phyloP scores from a whole-genome alignment of 2,888 invertebrate genomes.

The Drosophila paramelanica region DNA sequence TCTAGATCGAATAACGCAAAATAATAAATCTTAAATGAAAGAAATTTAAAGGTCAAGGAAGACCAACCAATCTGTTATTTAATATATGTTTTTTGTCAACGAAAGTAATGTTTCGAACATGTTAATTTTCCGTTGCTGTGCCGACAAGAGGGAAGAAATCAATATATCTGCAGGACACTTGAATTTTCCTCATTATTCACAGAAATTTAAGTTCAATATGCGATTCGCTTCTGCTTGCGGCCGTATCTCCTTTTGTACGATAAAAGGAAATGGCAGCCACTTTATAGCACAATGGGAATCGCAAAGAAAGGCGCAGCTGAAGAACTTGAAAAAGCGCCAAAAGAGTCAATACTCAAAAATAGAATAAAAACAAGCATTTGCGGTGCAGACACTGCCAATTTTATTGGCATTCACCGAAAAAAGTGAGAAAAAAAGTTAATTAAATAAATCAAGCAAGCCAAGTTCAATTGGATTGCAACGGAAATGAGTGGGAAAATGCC shows the following conservation, averaged over 20 bases:
- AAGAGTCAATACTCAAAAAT: constrained; percentile 30
- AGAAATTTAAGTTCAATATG: constrained; percentile 57
- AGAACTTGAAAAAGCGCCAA: constrained; percentile 24
- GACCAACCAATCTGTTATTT: background rate
- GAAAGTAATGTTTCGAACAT: background rate
- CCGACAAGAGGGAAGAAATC: constrained; percentile 1
- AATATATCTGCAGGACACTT: constrained; percentile 3
- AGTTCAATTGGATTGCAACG: constrained; percentile 79
- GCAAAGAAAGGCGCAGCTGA: constrained; percentile 39
- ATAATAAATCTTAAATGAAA: background rate
- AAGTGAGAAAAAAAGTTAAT: constrained; percentile 58
- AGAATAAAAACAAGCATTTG: constrained; percentile 30
- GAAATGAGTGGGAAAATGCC: constrained; percentile 77
- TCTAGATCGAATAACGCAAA: background rate
- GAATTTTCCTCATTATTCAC: constrained; percentile 21
- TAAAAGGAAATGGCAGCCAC: constrained; percentile 55
- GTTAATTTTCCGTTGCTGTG: background rate
- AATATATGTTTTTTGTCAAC: constrained; percentile 3
- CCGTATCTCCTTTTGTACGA: constrained; percentile 12
- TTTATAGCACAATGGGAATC: constrained; percentile 61
- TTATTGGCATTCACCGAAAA: constrained; percentile 44
- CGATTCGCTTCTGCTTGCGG: background rate
- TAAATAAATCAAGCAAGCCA: constrained; percentile 78
- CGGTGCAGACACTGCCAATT: constrained; percentile 41
- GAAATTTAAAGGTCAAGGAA: background rate